Conservation (phyloP, 2,888 invertebrate species). For the Syrista parreyssii region DNA sequence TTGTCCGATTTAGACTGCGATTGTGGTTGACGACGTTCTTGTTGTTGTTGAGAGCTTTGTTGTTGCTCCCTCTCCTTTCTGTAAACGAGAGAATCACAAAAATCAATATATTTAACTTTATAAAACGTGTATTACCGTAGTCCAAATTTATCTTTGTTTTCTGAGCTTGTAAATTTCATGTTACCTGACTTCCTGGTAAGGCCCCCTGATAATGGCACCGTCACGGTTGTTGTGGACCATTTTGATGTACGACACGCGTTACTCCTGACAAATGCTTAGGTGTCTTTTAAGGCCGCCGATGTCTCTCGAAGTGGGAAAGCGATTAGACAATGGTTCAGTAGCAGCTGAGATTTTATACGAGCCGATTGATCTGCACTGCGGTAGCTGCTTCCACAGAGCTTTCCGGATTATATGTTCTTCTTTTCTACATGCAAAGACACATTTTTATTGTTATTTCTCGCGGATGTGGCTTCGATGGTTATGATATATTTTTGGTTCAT, state of each 20-base stretch:
- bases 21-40: slow-evolving; percentile 56
- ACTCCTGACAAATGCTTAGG: not conserved
- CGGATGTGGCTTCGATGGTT: not conserved
- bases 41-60: slow-evolving; percentile 57
- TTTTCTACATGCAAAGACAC: not conserved
- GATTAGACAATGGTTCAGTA: slow-evolving; percentile 41
- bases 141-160: not conserved
- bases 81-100: slow-evolving; percentile 20
- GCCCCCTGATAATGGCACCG: slow-evolving; percentile 44
- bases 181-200: slow-evolving; percentile 52
- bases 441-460: not conserved
- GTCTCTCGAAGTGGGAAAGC: not conserved
- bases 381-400: slow-evolving; percentile 22
- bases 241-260: slow-evolving; percentile 19
- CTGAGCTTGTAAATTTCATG: not conserved
- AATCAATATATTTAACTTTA: slow-evolving; percentile 6
- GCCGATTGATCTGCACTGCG: slow-evolving; percentile 31
- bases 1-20: slow-evolving; percentile 47
- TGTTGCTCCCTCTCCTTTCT: slow-evolving; percentile 59
- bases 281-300: not conserved
- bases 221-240: slow-evolving; percentile 51
- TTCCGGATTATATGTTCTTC: not conserved
- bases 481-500: not conserved
- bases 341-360: slow-evolving; percentile 30
- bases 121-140: not conserved